phyloP scores from a whole-genome alignment of 2,113 vertebrate genomes.

The Galeopterus variegatus region DNA sequence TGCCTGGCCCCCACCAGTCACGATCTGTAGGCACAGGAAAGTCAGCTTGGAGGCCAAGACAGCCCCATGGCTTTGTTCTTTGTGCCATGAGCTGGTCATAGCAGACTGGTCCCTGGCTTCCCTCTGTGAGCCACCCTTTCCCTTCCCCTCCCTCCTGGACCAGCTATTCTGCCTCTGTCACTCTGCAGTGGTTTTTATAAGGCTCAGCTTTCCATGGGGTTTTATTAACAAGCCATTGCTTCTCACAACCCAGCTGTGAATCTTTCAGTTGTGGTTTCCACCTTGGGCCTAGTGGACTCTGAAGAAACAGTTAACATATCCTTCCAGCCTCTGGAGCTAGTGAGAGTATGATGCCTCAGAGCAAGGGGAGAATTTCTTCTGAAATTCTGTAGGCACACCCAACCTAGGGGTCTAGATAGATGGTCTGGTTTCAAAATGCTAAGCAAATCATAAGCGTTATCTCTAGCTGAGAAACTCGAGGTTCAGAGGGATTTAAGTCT shows the following conservation, averaged over 20 bases:
- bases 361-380: neutral
- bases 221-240: slow-evolving; percentile 51
- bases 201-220: neutral
- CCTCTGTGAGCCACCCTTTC: neutral
- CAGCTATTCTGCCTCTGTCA: neutral
- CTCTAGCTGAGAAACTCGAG: neutral
- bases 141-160: neutral
- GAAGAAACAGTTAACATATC: neutral
- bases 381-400: too few relatives aligned
- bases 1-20: neutral
- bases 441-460: neutral
- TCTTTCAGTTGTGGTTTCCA: slow-evolving; percentile 26
- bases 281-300: neutral
- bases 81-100: neutral
- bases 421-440: neutral
- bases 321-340: neutral
- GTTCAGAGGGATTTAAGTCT: neutral
- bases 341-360: neutral
- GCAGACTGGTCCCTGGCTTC: neutral
- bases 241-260: neutral
- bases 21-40: neutral
- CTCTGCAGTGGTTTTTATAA: slow-evolving; percentile 25
- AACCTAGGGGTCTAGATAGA: neutral
- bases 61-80: neutral
- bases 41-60: neutral